A percentile compares a stretch with the other conserved stretches of the same genome.
Evolutionary conservation across 2,888 invertebrate species (phyloP).

Genomic region (Eurytoma adleriae): DNA sequence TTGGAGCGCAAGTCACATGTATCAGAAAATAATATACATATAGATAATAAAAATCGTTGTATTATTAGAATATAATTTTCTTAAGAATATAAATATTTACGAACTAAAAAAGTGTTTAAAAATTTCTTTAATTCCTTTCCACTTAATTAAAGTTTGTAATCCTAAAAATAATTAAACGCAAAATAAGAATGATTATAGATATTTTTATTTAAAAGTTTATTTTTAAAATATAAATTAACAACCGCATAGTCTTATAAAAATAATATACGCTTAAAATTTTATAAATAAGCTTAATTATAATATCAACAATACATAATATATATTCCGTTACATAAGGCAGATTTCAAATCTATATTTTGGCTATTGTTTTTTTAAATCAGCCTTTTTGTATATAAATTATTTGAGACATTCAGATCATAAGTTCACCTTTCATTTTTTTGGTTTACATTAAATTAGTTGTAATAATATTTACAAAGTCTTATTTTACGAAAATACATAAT

Average conservation of each 20-base stretch:
- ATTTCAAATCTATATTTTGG: neutral
- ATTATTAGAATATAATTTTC: constrained; percentile 61
- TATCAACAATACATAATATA: constrained; percentile 18
- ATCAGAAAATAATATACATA: constrained; percentile 56
- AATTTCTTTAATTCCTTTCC: constrained; percentile 22
- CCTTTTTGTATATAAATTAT: neutral
- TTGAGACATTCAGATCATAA: too few species aligned
- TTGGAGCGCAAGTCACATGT: constrained; percentile 59
- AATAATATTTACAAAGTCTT: too few species aligned
- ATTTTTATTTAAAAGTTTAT: neutral
- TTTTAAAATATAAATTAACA: constrained; percentile 35
- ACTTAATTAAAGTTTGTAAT: neutral
- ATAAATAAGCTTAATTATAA: neutral
- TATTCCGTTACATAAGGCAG: neutral
- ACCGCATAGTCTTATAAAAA: constrained; percentile 18
- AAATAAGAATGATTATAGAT: neutral
- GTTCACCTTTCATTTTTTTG: too few species aligned
- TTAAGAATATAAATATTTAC: constrained; percentile 63
- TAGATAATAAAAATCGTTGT: constrained; percentile 62
- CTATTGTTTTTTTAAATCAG: neutral
- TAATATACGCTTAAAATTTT: constrained; percentile 38
- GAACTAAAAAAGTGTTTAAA: constrained; percentile 35
- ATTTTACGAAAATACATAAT: constrained; percentile 10
- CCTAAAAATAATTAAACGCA: neutral
- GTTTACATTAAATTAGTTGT: too few species aligned